Percentiles rank a stretch among this genome's conserved stretches.
These are phyloP conservation scores for Coleophora deauratella DNA, from an alignment of 2,888 invertebrate genomes.

Conservation along the genomic window DNA sequence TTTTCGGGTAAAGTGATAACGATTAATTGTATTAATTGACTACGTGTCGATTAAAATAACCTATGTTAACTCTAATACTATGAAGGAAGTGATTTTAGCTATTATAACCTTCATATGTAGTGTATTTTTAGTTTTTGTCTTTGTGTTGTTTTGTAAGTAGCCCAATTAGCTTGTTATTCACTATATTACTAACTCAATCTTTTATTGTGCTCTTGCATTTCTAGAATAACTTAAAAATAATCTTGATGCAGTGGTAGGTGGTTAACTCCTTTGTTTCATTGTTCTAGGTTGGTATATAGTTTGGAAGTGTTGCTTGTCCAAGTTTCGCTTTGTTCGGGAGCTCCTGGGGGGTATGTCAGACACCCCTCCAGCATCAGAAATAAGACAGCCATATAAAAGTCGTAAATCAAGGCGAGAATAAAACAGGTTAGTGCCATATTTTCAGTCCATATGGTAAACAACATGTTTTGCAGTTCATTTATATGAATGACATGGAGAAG, in stretches of 20 bases:
- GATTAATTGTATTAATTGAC: slow-evolving; percentile 24
- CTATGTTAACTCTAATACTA: slow-evolving; percentile 45
- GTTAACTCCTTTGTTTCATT: slow-evolving; percentile 25
- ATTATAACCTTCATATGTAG: slow-evolving; percentile 67
- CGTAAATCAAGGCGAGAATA: slow-evolving; percentile 53
- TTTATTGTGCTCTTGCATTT: slow-evolving; percentile 46
- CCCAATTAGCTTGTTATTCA: slow-evolving; percentile 27
- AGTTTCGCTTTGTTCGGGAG: slow-evolving; percentile 91
- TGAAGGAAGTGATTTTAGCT: slow-evolving; percentile 71
- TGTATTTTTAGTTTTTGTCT: slow-evolving; percentile 65
- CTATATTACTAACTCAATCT: slow-evolving; percentile 18
- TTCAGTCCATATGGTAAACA: too few species aligned
- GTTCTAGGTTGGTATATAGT: slow-evolving; percentile 92
- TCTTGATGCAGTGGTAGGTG: neutral
- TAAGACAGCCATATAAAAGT: slow-evolving; percentile 68
- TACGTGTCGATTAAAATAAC: slow-evolving; percentile 45
- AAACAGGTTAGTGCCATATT: slow-evolving; percentile 12
- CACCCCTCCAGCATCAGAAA: slow-evolving; percentile 77
- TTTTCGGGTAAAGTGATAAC: slow-evolving; percentile 51
- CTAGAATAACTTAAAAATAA: neutral
- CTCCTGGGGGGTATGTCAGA: slow-evolving; percentile 82
- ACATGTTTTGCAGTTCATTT: too few species aligned
- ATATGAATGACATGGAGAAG: too few species aligned
- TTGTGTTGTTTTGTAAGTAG: slow-evolving; percentile 72
- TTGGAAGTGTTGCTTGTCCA: slow-evolving; percentile 91